Evolutionary conservation across 2,113 vertebrate species (phyloP).

Genomic region (Bubo scandiacus): DNA sequence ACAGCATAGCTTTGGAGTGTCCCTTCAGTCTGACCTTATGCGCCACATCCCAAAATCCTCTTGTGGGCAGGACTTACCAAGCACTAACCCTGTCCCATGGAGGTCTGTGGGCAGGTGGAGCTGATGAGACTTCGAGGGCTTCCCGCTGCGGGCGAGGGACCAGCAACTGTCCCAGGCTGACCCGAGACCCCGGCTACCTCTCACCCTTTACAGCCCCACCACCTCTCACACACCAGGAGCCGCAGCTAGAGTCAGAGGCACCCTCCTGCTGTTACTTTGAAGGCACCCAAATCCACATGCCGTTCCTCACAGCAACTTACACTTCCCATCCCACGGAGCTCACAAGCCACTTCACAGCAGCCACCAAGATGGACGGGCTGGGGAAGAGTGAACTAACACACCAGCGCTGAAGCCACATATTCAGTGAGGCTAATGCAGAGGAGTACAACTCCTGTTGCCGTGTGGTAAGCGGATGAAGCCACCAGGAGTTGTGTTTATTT

Average conservation of each 20-base stretch:
- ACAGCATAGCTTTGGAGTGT: neutral
- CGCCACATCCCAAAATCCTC: neutral
- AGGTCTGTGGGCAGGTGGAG: neutral
- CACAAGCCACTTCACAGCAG: accelerated
- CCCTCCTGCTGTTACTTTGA: neutral
- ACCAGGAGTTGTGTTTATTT: neutral
- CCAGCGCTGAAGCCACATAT: neutral
- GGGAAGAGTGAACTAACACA: accelerated
- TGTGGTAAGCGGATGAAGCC: neutral
- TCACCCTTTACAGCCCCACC: neutral
- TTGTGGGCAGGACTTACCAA: neutral
- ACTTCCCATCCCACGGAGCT: accelerated
- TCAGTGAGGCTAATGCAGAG: neutral
- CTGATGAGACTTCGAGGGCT: neutral
- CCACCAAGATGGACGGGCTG: neutral
- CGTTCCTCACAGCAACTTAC: neutral
- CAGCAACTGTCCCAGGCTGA: neutral
- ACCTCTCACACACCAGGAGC: neutral
- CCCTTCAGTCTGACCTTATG: neutral
- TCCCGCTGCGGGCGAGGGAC: accelerated
- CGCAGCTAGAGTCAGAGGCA: neutral
- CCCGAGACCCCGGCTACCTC: accelerated
- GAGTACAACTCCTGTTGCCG: neutral
- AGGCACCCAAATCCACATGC: accelerated
- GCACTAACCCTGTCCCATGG: neutral